Conservation (phyloP, 1,140 invertebrate genomes). For the Chionoecetes opilio region DNA sequence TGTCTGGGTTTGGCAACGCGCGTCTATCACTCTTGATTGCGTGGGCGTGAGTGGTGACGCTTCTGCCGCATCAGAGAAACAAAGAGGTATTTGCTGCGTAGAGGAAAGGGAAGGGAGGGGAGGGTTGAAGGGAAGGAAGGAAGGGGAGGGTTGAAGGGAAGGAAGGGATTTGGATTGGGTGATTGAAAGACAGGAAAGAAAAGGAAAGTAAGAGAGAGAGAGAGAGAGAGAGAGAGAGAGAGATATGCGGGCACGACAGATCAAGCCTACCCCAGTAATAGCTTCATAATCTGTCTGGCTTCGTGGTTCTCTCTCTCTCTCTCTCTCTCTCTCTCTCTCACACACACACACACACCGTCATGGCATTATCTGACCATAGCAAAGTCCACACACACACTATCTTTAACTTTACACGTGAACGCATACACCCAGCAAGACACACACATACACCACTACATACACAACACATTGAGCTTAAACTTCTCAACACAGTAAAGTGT, state of each 20-base stretch:
- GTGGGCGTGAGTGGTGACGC: background rate
- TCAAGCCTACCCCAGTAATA: background rate
- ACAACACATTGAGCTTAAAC: background rate
- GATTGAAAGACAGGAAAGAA: background rate
- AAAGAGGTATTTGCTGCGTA: background rate
- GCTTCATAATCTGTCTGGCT: background rate
- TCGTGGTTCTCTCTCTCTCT: background rate
- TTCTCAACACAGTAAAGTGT: too few relatives aligned
- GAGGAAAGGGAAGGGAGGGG: background rate
- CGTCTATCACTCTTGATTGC: too few relatives aligned
- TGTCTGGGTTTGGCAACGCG: background rate
- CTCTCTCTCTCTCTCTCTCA: too few relatives aligned
- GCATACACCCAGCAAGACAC: background rate
- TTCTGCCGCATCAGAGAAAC: background rate
- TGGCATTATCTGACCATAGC: background rate
- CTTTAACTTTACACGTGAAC: too few relatives aligned
- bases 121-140: background rate
- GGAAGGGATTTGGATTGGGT: background rate
- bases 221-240: slow-evolving; percentile 15
- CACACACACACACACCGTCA: background rate
- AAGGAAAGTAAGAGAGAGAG: background rate
- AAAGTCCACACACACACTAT: background rate
- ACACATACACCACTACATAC: background rate
- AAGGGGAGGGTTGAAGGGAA: too few relatives aligned
- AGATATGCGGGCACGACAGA: background rate